A percentile compares a stretch with the other conserved stretches of the same genome.
Evolutionary conservation across 2,113 vertebrate genomes (phyloP).

Genomic region (Kryptolebias marmoratus): DNA sequence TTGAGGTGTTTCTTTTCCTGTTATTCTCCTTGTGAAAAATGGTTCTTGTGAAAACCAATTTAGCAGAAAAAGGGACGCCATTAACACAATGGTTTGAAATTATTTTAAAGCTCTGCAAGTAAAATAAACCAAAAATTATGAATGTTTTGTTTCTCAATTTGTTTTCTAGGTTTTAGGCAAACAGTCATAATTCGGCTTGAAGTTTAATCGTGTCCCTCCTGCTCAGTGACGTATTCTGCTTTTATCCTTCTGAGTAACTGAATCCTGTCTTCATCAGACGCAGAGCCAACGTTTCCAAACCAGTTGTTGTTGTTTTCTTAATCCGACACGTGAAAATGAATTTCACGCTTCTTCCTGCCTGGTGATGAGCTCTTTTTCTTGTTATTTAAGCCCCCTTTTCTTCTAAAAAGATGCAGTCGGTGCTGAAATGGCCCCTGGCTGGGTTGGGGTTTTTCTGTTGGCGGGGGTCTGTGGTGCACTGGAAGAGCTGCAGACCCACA

Average conservation of each 20-base stretch:
- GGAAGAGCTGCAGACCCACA: slow-evolving; percentile 31
- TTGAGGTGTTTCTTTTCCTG: no score
- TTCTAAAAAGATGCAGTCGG: slow-evolving; percentile 16
- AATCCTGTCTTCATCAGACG: slow-evolving; percentile 50
- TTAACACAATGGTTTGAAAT: no score
- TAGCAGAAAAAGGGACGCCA: no score
- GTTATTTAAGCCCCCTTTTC: slow-evolving; percentile 71
- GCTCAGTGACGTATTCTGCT: slow-evolving; percentile 2
- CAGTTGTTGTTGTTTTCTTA: slow-evolving; percentile 9
- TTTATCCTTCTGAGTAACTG: slow-evolving; percentile 38
- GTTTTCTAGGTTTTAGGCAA: not conserved
- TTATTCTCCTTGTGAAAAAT: not conserved
- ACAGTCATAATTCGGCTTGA: not conserved
- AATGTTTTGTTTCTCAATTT: no score
- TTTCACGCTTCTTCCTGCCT: slow-evolving; percentile 45
- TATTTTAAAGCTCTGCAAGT: no score
- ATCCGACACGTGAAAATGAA: slow-evolving; percentile 29
- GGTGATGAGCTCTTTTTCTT: slow-evolving; percentile 29
- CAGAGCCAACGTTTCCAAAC: slow-evolving; percentile 7
- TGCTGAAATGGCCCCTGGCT: slow-evolving; percentile 62
- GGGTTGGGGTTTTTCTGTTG: slow-evolving; percentile 39
- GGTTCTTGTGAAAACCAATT: not conserved
- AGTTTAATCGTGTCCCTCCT: slow-evolving; percentile 26
- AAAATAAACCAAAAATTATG: no score
- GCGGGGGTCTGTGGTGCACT: slow-evolving; percentile 10